phyloP scores from a whole-genome alignment of 2,113 vertebrate species.

The Hemiscyllium ocellatum region DNA sequence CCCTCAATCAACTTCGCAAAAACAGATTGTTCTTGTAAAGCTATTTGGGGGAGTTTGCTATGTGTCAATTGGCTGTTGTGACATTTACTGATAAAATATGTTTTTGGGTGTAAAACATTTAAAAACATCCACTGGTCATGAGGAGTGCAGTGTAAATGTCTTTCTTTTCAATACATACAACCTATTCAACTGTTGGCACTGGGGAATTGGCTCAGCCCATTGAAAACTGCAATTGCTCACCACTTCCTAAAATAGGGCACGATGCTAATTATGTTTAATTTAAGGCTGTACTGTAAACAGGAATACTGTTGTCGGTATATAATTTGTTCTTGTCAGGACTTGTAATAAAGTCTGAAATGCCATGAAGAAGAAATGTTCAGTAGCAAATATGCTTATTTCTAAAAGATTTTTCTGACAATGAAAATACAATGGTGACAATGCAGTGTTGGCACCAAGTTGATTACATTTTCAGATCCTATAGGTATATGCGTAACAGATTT shows the following conservation, averaged over 20 bases:
- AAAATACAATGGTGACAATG: neutral
- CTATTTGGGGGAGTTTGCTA: neutral
- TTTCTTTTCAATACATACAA: neutral
- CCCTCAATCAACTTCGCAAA: neutral
- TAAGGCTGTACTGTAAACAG: neutral
- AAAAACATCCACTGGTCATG: neutral
- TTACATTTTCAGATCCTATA: neutral
- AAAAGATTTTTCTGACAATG: neutral
- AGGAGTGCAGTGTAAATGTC: neutral
- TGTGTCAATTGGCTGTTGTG: neutral
- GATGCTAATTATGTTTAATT: neutral
- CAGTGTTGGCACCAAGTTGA: neutral
- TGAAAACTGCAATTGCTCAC: neutral
- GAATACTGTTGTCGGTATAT: neutral
- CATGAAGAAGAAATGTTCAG: neutral
- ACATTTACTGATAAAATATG: neutral
- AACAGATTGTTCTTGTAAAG: neutral
- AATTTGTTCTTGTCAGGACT: neutral
- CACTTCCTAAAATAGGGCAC: neutral
- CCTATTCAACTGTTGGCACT: neutral
- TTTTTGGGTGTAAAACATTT: neutral
- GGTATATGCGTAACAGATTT: neutral
- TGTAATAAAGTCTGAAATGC: neutral
- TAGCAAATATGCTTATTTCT: neutral
- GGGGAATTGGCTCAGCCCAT: neutral